A percentile compares a stretch with the other conserved stretches of the same genome.
Evolutionary conservation across 1,140 invertebrate species (phyloP).

Genomic region (Liolophura sinensis): DNA sequence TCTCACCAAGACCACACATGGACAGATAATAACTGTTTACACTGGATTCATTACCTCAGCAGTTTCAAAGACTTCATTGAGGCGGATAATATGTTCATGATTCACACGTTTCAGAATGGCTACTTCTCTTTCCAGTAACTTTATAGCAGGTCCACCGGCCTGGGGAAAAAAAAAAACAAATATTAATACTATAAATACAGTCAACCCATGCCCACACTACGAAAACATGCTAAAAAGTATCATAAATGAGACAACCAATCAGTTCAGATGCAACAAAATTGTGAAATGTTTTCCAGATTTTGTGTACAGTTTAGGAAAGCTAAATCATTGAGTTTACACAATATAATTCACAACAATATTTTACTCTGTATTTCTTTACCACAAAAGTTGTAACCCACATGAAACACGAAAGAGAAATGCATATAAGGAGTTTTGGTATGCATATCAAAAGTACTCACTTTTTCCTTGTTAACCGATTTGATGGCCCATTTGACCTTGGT

Average conservation of each 20-base stretch:
- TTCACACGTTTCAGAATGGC: slow-evolving; percentile 63
- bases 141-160: slow-evolving; percentile 55
- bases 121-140: slow-evolving; percentile 62
- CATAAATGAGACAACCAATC: background rate
- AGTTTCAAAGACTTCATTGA: slow-evolving; percentile 64
- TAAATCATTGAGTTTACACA: background rate
- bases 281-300: no score
- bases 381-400: background rate
- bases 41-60: slow-evolving; percentile 46
- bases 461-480: slow-evolving; percentile 63
- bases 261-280: no score
- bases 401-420: background rate
- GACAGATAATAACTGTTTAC: background rate
- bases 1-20: slow-evolving; percentile 3
- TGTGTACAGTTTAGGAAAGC: no score
- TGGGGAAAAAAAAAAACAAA: slow-evolving; percentile 28
- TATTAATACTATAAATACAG: no score
- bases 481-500: slow-evolving; percentile 60
- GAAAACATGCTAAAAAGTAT: background rate
- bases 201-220: background rate
- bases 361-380: background rate
- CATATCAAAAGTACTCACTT: slow-evolving; percentile 44
- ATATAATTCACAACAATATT: background rate
- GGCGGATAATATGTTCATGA: slow-evolving; percentile 63
- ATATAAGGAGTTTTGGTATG: no score